A percentile compares a stretch with the other conserved stretches of the same genome.
Evolutionary conservation across 92 coral and sea anemone species (phyloP).

Genomic region (Bergia sp.): DNA sequence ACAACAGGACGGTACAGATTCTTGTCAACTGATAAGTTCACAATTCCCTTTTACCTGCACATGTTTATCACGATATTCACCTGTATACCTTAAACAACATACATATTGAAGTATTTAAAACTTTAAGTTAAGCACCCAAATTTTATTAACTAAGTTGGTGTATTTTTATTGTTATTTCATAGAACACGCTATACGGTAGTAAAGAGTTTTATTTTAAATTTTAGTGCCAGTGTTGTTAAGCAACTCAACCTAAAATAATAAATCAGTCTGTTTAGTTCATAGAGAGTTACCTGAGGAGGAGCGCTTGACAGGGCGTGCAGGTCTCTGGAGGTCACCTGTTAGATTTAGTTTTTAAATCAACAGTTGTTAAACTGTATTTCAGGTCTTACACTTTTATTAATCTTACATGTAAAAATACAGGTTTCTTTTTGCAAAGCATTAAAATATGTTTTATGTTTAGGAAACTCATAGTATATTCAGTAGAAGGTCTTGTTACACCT

Average conservation of each 20-base stretch:
- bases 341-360: conserved; percentile 43
- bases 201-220: too few species aligned
- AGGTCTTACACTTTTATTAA: neutral
- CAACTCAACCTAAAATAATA: neutral
- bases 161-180: neutral
- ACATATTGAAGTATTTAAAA: too few species aligned
- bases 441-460: neutral
- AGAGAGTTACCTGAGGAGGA: conserved; percentile 82
- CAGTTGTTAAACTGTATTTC: neutral
- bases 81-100: too few species aligned
- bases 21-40: conserved; percentile 8
- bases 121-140: neutral
- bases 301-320: conserved; percentile 86
- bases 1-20: conserved; percentile 6
- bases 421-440: too few species aligned
- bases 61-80: neutral
- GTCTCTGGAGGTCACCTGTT: conserved; percentile 64
- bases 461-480: neutral
- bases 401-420: too few species aligned
- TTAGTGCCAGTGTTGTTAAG: too few species aligned
- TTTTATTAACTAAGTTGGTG: neutral
- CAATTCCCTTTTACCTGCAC: neutral
- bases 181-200: neutral
- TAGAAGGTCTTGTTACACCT: neutral
- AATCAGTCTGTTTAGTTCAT: too few species aligned